Base-by-base conservation (phyloP, 2,888 invertebrate species). In the Tuta absoluta region DNA sequence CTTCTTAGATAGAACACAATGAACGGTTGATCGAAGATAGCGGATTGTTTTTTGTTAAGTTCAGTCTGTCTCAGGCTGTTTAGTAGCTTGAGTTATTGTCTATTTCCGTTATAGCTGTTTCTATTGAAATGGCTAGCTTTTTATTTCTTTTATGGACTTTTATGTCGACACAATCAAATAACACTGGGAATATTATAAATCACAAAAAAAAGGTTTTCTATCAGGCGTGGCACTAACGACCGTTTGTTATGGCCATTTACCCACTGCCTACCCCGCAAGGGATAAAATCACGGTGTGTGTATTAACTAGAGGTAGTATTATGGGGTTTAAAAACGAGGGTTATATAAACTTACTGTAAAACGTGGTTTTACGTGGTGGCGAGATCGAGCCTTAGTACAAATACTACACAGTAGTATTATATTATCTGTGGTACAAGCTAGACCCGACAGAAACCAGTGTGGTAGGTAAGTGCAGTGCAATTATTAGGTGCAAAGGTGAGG, bases 11-110 rank as follows among this genome's bases (percentile, higher is more conserved):
- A 8, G 33, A 3, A 8, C 8, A 45, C 45, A 45, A 45, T 45
- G 45, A 1, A 45, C 45, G 17, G 24, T 53, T 45, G 23, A 53
- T 53, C 14, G 23, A 23, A 53, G 51, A 53, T 53, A 53, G 23
- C 23, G 51, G 23, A 2, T 11, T 14, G 12, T 14, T 53, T 53
- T 53, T 53, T 53, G 51, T 24, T 12, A 23, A 53, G 14, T 53
- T 12, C 23, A 12, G 23, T 12, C 24, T 14, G 51, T 53, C 23
- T 14, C 45, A 45, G 51, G 12, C 21, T 49, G 49, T 49, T 49
- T 23, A 49, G 21, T 23, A 5, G 17, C 7, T 1, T 21, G 4
- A 17, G 10, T 45, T 45, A 45, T 45, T 45, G 17, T 45, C 45
- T 41, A 45, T 45, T 45, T 45, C 45, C 45, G 45, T 33, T 33